Evolutionary conservation across 2,797 vertebrate species (phyloP), one percentile per base, ranked within the genome.

Genomic region (Bovichtus diacanthus): DNA sequence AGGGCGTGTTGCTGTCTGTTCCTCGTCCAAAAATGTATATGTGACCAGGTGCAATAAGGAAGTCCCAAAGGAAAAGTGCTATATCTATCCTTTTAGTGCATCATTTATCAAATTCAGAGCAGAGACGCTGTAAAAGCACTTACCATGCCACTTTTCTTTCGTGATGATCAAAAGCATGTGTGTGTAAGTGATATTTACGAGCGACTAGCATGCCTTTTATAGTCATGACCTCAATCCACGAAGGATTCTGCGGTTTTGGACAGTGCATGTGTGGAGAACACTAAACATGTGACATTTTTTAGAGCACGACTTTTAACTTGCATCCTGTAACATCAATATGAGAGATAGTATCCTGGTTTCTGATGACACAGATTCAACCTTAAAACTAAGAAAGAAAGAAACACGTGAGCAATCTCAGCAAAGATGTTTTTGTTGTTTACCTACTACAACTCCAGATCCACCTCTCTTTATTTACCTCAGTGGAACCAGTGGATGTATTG

Each of bases 1-100:
- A 44, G 81, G 88, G 86, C n/a, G 87, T 88, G 71, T 75, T 75
- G 15, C 55, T 84, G 71, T 87, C 82, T 88, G 78, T 81, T 86
- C 81, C 80, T 72, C 9, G 1, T 81, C 70, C 85, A 87, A 2
- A 25, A 62, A 23, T 27, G 18, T 72, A 66, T 71, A 78, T 68
- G 59, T 10, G 16, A 76, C 47, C 72, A 88, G 86, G 85, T 90
- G 74, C 70, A 65, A 60, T 65, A 65, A 84, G 86, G 78, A 83
- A 88, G 21, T 84, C 86, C 84, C 89, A 84, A 13, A 82, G 88
- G 90, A 87, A 81, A 78, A 76, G 64, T 4, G 49, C 55, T 41
- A 46, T 29, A 72, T 82, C 61, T 25, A 41, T 63, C 15, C 66
- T 36, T 25, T 23, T 46, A 31, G 50, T 10, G 63, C 23, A 79